Base-by-base conservation (phyloP, 2,888 invertebrate species). In the Listrodromus nycthemerus region DNA sequence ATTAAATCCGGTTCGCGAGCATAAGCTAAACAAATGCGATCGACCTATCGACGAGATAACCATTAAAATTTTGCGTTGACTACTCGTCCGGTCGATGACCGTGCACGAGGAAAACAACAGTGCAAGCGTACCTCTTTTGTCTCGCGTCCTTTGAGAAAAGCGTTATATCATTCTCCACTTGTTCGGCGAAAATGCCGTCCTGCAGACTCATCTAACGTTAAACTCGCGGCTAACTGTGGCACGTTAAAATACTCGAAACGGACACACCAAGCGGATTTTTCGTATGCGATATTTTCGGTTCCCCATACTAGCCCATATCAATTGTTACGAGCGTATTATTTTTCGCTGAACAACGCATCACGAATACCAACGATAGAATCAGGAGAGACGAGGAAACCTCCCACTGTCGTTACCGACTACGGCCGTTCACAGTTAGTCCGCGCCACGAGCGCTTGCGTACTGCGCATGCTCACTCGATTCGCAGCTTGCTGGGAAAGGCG, bases 81-180 rank as follows among this genome's bases (percentile, higher is more conserved):
- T 45, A 16, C 41, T 45, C 41, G 41, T 13, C 13, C 13, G 0
- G 13, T 41, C 41, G 41, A 45, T 4, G 13, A 4, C 41, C 13
- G 4, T 19, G 45, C 27, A 55, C 37, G 37, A 30, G 66, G 50
- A 27, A n/a, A n/a, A 19, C 65, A 27, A 50, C n/a, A 48, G 21
- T 41, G 48, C 33, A 41, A 50, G 69, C 30, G 48, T 67, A 67
- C 37, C 93, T 92, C 83, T 91, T 93, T 61, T 89, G 90, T 80
- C 82, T 88, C 70, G 89, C 88, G 86, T 89, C 88, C 82, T 89
- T 89, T 55, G 89, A 84, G 86, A 93, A 93, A 58, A 89, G 78
- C 78, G 86, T 89, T 86, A 93, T 86, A 88, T 93, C 93, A 88
- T 91, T 88, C 89, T 92, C 92, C 88, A 91, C 92, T 87, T 93